Evolutionary conservation across 2,888 invertebrate species (phyloP).

Genomic region (Dryobotodes eremita): DNA sequence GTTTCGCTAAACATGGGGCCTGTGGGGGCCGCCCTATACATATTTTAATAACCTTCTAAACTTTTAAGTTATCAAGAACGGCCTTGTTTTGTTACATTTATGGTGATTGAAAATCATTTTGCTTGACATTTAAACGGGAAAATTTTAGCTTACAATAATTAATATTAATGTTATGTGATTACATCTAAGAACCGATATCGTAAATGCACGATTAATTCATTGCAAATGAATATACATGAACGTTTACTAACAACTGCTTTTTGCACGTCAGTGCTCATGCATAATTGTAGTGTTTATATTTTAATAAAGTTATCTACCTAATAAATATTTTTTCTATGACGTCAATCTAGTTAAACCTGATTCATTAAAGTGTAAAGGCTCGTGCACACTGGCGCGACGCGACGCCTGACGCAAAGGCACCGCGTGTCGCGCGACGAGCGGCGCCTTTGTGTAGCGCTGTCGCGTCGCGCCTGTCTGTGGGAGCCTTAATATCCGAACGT

Average conservation of each 20-base stretch:
- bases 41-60: constrained; percentile 60
- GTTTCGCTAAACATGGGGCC: constrained; percentile 41
- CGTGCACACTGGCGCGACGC: no score
- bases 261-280: constrained; percentile 18
- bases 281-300: neutral
- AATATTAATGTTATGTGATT: constrained; percentile 51
- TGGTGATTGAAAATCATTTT: constrained; percentile 56
- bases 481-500: neutral
- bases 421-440: no score
- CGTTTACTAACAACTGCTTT: constrained; percentile 25
- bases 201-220: constrained; percentile 41
- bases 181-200: constrained; percentile 43
- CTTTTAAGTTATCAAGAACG: constrained; percentile 52
- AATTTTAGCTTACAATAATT: constrained; percentile 32
- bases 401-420: no score
- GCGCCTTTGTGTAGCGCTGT: no score
- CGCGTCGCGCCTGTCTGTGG: no score
- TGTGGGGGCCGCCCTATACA: constrained; percentile 34
- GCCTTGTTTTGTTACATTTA: constrained; percentile 42
- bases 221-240: constrained; percentile 37
- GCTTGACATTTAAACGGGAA: constrained; percentile 43
- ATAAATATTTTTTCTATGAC: neutral
- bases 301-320: neutral
- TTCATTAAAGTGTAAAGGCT: neutral
- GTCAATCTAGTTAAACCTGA: neutral